Evolutionary conservation across 2,888 invertebrate species (phyloP), one percentile per base, ranked within the genome.

Genomic region (Sphaerophoria taeniata): DNA sequence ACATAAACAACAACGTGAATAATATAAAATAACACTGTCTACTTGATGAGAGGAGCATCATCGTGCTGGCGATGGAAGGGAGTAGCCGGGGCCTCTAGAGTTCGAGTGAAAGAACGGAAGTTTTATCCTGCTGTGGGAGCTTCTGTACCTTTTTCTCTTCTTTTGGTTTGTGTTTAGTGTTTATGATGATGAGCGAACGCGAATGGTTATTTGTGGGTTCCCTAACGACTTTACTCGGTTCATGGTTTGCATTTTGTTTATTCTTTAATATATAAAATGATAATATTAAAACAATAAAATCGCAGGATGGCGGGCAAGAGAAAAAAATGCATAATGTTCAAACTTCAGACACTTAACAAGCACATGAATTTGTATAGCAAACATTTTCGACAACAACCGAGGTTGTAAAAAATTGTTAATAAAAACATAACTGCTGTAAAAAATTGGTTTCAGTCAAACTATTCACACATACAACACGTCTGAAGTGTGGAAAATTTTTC

Each of bases 1-100:
- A 72, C 67, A 87, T 87, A 87, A 87, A 85, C 87, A 85, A 76
- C 80, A 81, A 84, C 78, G 73, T 81, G 75, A 82, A 85, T 76
- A 84, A 78, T 76, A 87, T 84, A 84, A 81, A 87, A 82, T 76
- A 76, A 81, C 81, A 81, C 69, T 70, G 78, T 85, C 84, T 82
- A 79, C 71, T 83, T 74, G 73, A 74, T 76, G 77, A 75, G 73
- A 74, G 71, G 53, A 51, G 43, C 76, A 72, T 73, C 77, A 79
- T 87, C 56, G 75, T 79, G 71, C 61, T 61, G 24, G 36, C 45
- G 61, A 51, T 16, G 58, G 56, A 65, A 69, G 67, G 49, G 60
- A 24, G 24, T 24, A 24, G 2, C 24, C 24, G 24, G 24, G 24
- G 24, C 24, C 24, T 24, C 24, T 24, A 24, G 24, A 1, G 24